Conservation (phyloP, 2,888 invertebrate genomes). For the Chloroclysta siterata region DNA sequence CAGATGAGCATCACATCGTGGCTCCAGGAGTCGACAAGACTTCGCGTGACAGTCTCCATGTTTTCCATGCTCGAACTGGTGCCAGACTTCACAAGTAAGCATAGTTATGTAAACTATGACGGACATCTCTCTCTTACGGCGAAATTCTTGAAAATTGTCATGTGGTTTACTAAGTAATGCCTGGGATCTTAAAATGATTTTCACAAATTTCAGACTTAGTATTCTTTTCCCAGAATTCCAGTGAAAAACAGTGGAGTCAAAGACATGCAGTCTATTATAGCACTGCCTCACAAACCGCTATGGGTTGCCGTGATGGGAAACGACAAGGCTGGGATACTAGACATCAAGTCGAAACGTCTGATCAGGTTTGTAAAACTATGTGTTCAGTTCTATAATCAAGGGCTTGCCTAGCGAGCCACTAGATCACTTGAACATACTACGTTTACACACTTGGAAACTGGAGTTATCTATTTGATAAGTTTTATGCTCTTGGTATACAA, state of each 20-base stretch:
- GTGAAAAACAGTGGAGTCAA: conserved; percentile 82
- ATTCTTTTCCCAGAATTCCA: conserved; percentile 63
- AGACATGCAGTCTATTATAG: conserved; percentile 90
- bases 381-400: not conserved
- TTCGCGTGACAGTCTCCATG: conserved; percentile 91
- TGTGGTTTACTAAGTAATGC: too few relatives aligned
- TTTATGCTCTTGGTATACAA: too few relatives aligned
- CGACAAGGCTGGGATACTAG: conserved; percentile 95
- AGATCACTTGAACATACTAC: too few relatives aligned
- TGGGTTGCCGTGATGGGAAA: conserved; percentile 95
- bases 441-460: too few relatives aligned
- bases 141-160: too few relatives aligned
- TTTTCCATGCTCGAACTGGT: conserved; percentile 93
- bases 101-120: too few relatives aligned
- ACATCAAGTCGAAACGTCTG: conserved; percentile 94
- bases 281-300: conserved; percentile 93
- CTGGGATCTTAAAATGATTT: too few relatives aligned
- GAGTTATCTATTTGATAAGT: too few relatives aligned
- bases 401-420: too few relatives aligned
- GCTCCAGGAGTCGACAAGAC: conserved; percentile 93
- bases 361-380: conserved; percentile 81
- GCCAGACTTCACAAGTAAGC: conserved; percentile 77
- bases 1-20: conserved; percentile 91
- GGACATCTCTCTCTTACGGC: too few relatives aligned
- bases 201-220: too few relatives aligned